Percentiles rank a stretch among this genome's conserved stretches.
Evolutionary conservation across 2,113 vertebrate species (phyloP).

Genomic region (Bos indicus): DNA sequence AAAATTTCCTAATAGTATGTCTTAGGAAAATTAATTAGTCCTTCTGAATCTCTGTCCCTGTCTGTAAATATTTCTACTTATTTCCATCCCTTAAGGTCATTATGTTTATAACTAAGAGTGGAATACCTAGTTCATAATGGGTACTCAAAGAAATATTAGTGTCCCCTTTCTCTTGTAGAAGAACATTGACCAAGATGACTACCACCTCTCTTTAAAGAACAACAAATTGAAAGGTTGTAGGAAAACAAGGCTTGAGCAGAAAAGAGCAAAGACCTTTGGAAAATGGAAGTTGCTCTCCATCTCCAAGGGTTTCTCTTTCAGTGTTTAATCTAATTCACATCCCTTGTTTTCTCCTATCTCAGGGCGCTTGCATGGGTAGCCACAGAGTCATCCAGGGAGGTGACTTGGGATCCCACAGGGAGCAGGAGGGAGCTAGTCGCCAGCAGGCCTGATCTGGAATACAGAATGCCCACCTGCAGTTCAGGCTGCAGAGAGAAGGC

Average conservation of each 20-base stretch:
- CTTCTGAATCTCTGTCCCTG: background rate
- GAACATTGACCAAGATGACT: background rate
- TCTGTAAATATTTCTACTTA: constrained; percentile 1
- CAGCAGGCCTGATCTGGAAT: background rate
- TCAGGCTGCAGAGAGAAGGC: background rate
- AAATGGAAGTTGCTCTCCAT: background rate
- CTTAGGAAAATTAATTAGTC: background rate
- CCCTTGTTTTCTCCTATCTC: background rate
- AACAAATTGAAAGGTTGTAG: background rate
- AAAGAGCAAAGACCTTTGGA: background rate
- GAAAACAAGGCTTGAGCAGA: background rate
- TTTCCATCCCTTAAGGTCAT: background rate
- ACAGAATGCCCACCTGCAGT: background rate
- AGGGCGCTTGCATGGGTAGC: background rate
- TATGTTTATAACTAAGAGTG: background rate
- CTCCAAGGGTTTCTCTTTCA: background rate
- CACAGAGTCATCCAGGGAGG: background rate
- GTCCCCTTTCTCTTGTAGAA: background rate
- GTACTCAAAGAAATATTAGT: background rate
- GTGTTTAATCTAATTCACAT: background rate
- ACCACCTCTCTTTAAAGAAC: background rate
- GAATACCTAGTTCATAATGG: background rate
- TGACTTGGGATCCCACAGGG: background rate
- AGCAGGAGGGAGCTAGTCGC: background rate
- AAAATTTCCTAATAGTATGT: background rate